A percentile compares a stretch with the other conserved stretches of the same genome.
Conservation (phyloP, 1,140 invertebrate genomes). For the Episyrphus balteatus region DNA sequence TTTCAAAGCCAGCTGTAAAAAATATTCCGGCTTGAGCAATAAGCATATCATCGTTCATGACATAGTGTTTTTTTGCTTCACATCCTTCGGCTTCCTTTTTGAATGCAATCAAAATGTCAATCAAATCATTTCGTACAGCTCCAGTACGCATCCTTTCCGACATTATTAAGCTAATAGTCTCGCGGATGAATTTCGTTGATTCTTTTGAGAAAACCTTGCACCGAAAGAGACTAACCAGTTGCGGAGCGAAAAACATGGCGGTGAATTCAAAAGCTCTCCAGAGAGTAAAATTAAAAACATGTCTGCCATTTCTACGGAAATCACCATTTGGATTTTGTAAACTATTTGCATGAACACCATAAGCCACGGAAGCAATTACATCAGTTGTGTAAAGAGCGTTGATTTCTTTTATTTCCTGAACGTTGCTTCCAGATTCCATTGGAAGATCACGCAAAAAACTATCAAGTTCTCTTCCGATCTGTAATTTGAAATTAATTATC, state of each 20-base stretch:
- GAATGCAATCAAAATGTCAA: slow-evolving; percentile 36
- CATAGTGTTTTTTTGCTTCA: slow-evolving; percentile 5
- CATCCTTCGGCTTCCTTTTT: slow-evolving; percentile 4
- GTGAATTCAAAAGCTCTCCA: slow-evolving; percentile 41
- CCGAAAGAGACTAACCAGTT: slow-evolving; percentile 18
- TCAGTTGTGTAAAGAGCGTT: slow-evolving; percentile 45
- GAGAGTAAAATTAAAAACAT: slow-evolving; percentile 43
- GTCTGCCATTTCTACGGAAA: slow-evolving; percentile 36
- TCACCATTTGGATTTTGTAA: slow-evolving; percentile 39
- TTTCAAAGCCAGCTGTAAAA: slow-evolving; percentile 48
- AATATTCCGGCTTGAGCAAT: slow-evolving; percentile 52
- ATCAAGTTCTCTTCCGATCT: not conserved
- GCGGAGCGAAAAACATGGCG: slow-evolving; percentile 38
- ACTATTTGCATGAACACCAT: slow-evolving; percentile 46
- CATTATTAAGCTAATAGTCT: slow-evolving; percentile 37
- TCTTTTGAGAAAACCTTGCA: slow-evolving; percentile 24
- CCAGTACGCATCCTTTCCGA: slow-evolving; percentile 27
- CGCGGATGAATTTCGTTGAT: slow-evolving; percentile 16
- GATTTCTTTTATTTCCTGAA: slow-evolving; percentile 38
- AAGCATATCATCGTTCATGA: slow-evolving; percentile 37
- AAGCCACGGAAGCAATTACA: slow-evolving; percentile 49
- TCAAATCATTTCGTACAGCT: slow-evolving; percentile 34
- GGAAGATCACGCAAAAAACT: slow-evolving; percentile 16
- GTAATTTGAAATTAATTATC: not conserved
- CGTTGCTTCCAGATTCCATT: slow-evolving; percentile 33